A percentile compares a stretch with the other conserved stretches of the same genome.
Evolutionary conservation across 2,888 invertebrate species (phyloP).

Genomic region (Eretmocerus hayati): DNA sequence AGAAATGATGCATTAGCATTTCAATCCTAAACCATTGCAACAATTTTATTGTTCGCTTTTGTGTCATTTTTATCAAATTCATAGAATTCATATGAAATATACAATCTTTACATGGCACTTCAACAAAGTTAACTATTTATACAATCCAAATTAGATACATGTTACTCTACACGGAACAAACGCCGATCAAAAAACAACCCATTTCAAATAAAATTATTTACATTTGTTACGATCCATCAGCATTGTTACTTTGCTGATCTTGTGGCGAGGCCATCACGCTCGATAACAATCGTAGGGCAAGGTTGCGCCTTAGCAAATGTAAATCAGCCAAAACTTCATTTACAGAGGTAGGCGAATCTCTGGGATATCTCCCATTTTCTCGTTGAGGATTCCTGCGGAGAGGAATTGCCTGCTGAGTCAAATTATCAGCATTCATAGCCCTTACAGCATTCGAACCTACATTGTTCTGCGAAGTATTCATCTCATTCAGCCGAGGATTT

Average conservation of each 20-base stretch:
- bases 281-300: slow-evolving; percentile 9
- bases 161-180: no score
- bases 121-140: no score
- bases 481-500: slow-evolving; percentile 3
- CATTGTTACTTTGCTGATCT: slow-evolving; percentile 2
- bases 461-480: slow-evolving; percentile 3
- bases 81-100: no score
- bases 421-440: slow-evolving; percentile 6
- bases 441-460: slow-evolving; percentile 2
- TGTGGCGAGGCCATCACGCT: slow-evolving; percentile 2
- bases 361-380: neutral
- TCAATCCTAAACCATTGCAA: no score
- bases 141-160: no score
- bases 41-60: no score
- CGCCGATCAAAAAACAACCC: no score
- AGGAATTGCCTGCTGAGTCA: neutral
- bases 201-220: no score
- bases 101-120: slow-evolving; percentile 8
- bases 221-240: no score
- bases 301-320: slow-evolving; percentile 3
- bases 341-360: neutral
- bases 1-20: no score
- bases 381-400: slow-evolving; percentile 36
- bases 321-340: slow-evolving; percentile 4
- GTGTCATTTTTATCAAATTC: no score